Evolutionary conservation across 2,888 invertebrate species (phyloP).

Genomic region (Doris montereyensis): DNA sequence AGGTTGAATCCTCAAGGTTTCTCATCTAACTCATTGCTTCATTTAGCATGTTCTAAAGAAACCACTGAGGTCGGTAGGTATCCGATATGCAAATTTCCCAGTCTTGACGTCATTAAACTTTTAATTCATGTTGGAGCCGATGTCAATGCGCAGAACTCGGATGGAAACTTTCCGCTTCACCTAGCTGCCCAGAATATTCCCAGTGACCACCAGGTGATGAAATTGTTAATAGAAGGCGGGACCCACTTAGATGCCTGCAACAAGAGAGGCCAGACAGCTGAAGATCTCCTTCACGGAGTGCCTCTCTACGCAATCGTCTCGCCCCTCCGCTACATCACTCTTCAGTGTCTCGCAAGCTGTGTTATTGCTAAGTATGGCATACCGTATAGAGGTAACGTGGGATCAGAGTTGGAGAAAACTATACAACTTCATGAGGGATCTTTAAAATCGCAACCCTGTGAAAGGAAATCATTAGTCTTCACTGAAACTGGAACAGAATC

Average conservation of each 20-base stretch:
- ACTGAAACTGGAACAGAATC: neutral
- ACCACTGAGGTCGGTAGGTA: slow-evolving; percentile 80
- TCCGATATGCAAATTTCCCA: slow-evolving; percentile 82
- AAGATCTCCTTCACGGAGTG: slow-evolving; percentile 65
- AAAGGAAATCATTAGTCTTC: slow-evolving; percentile 34
- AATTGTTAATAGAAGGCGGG: slow-evolving; percentile 83
- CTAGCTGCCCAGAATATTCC: slow-evolving; percentile 79
- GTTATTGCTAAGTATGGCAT: slow-evolving; percentile 81
- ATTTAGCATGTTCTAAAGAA: slow-evolving; percentile 88
- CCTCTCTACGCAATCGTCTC: slow-evolving; percentile 64
- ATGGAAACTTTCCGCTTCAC: slow-evolving; percentile 91
- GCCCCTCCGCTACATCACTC: slow-evolving; percentile 64
- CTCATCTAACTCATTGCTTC: slow-evolving; percentile 74
- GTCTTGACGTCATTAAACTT: slow-evolving; percentile 81
- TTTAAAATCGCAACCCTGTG: slow-evolving; percentile 16
- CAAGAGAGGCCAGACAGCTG: slow-evolving; percentile 61
- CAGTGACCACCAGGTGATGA: slow-evolving; percentile 81
- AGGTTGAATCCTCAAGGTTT: slow-evolving; percentile 78
- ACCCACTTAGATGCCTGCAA: slow-evolving; percentile 85
- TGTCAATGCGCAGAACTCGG: slow-evolving; percentile 84
- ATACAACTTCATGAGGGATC: slow-evolving; percentile 63
- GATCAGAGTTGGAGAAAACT: slow-evolving; percentile 65
- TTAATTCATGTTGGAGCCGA: slow-evolving; percentile 87
- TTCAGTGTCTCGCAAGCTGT: slow-evolving; percentile 71
- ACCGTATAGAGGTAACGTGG: slow-evolving; percentile 65